Base-by-base conservation (phyloP, 2,888 invertebrate species). In the Lasioglossum pauxillum region DNA sequence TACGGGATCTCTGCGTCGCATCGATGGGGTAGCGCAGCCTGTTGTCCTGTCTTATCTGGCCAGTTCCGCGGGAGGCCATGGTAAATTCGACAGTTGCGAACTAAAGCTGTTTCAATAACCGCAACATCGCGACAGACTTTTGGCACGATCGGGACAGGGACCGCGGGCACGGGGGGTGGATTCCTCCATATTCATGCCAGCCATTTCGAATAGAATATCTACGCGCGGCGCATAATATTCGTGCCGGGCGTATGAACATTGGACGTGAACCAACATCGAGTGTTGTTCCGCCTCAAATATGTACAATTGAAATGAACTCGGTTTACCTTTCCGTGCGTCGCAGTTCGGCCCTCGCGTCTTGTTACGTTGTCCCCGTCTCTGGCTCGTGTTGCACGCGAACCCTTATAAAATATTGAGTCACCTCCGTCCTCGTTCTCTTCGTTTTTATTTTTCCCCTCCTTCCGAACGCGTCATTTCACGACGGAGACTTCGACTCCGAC, bases 141-240 rank as follows among this genome's bases (percentile, higher is more conserved):
- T 80, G 87, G 69, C 84, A 78, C 82, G 80, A 82, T 80, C 76
- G 84, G 67, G 75, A 27, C 46, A 19, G 64, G 27, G 53, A 23
- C 19, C 27, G 57, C 57, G 80, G 80, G 67, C 75, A 64, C 71
- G 72, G 23, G 46, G 64, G 41, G 0, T n/a, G 41, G 64, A 73
- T 73, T 73, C 78, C 73, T 88, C 81, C 88, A 88, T 88, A 88
- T 88, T 88, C 88, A 88, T 88, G 81, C 69, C 82, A 78, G 79
- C 81, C 73, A 82, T 84, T 87, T 78, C 83, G 80, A 85, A 89
- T 86, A 83, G 86, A 86, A 82, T 89, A 84, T 80, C 78, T 82
- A 84, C 82, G 87, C 76, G 77, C 44, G 73, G 75, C 78, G 89
- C 89, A 84, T 86, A 89, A 84, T 83, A 81, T 75, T 80, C 84